These are phyloP conservation scores for Sialis fuliginosa DNA, from an alignment of 2,888 invertebrate genomes.

Conservation along the genomic window DNA sequence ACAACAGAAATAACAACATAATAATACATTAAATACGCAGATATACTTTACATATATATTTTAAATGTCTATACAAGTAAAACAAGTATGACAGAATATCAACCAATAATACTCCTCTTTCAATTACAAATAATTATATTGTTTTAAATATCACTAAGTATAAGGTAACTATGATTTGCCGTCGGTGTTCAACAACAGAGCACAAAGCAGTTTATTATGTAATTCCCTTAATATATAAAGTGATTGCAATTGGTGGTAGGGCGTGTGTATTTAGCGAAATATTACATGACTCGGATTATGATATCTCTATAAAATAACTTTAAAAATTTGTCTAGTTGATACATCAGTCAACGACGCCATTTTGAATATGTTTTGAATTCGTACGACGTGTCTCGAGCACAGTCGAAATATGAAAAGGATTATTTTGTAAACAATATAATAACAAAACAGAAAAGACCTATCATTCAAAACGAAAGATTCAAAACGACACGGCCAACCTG, in stretches of 20 bases:
- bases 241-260: constrained; percentile 1
- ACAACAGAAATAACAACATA: too few species aligned
- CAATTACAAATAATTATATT: constrained; percentile 9
- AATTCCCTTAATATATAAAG: background rate
- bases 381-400: background rate
- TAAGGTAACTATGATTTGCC: constrained; percentile 2
- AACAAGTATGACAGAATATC: constrained; percentile 5
- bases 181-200: constrained; percentile 5
- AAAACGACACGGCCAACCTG: background rate
- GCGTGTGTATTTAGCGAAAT: constrained; percentile 3
- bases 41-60: constrained; percentile 8
- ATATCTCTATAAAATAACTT: constrained; percentile 5
- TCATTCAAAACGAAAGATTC: background rate
- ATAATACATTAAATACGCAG: too few species aligned
- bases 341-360: background rate
- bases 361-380: background rate
- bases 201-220: constrained; percentile 3
- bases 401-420: background rate
- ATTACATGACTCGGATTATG: constrained; percentile 4
- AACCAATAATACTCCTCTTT: constrained; percentile 12
- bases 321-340: constrained; percentile 3
- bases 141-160: constrained; percentile 12
- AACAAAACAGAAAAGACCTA: background rate
- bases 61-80: too few species aligned
- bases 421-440: background rate